These are phyloP conservation scores for Rhombomys opimus DNA, from an alignment of 2,113 vertebrate species.

Conservation along the genomic window DNA sequence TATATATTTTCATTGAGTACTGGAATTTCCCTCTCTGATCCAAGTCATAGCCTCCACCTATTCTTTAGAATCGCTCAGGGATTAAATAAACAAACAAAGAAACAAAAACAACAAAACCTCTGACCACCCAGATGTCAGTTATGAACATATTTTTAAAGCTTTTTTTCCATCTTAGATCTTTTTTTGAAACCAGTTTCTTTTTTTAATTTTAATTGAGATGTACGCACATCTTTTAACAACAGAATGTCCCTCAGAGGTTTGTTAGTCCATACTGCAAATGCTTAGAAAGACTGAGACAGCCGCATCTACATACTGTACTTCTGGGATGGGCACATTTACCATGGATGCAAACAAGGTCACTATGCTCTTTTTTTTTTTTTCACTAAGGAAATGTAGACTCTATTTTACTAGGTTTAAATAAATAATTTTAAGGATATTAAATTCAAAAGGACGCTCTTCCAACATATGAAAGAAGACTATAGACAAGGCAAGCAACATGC, in stretches of 20 bases:
- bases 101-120: neutral
- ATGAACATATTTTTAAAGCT: no score
- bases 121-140: neutral
- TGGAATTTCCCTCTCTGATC: neutral
- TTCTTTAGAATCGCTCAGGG: neutral
- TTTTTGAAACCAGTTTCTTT: no score
- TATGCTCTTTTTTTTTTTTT: neutral
- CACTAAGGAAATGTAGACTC: neutral
- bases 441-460: neutral
- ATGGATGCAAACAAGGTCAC: neutral
- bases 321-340: neutral
- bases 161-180: no score
- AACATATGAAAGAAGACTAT: neutral
- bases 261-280: neutral
- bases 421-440: neutral
- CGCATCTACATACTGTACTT: neutral
- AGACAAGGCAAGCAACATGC: neutral
- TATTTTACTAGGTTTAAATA: neutral
- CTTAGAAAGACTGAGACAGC: neutral
- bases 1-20: neutral
- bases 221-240: rapidly evolving
- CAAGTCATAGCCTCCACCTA: neutral
- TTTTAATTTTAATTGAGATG: no score
- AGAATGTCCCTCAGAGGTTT: neutral
- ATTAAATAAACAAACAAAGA: no score